Percentiles rank a stretch among this genome's conserved stretches.
Conservation (phyloP, 2,113 vertebrate genomes). For the Oostethus manadensis region DNA sequence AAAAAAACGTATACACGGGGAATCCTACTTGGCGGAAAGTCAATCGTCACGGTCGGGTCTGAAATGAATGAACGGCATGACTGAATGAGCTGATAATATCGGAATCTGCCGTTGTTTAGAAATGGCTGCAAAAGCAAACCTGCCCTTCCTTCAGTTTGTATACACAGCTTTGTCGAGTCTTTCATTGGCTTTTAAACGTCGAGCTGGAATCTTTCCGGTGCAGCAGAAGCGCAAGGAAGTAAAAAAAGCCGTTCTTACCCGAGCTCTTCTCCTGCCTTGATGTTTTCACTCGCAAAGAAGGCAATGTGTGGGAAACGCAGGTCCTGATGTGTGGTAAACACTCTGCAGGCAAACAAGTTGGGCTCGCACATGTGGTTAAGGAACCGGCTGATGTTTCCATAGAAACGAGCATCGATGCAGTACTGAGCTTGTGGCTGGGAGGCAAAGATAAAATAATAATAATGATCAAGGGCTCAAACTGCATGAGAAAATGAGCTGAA, state of each 20-base stretch:
- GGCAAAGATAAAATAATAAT: slow-evolving; percentile 7
- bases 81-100: too few species aligned
- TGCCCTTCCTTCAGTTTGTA: too few species aligned
- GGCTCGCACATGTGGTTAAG: slow-evolving; percentile 98
- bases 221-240: too few species aligned
- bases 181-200: not conserved
- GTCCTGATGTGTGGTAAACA: slow-evolving; percentile 97
- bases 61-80: too few species aligned
- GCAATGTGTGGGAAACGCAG: slow-evolving; percentile 94
- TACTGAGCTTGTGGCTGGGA: slow-evolving; percentile 85
- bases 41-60: too few species aligned
- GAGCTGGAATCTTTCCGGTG: not conserved
- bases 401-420: slow-evolving; percentile 95
- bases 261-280: slow-evolving; percentile 87
- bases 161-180: too few species aligned
- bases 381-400: slow-evolving; percentile 96
- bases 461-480: not conserved
- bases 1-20: too few species aligned
- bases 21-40: too few species aligned
- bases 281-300: slow-evolving; percentile 89
- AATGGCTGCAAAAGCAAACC: too few species aligned
- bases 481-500: not conserved
- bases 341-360: slow-evolving; percentile 90
- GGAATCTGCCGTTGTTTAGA: too few species aligned
- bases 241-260: slow-evolving; percentile 70